Percentiles rank a stretch among this genome's conserved stretches.
Evolutionary conservation across 2,797 vertebrate species (phyloP).

Genomic region (Typhlichthys subterraneus): DNA sequence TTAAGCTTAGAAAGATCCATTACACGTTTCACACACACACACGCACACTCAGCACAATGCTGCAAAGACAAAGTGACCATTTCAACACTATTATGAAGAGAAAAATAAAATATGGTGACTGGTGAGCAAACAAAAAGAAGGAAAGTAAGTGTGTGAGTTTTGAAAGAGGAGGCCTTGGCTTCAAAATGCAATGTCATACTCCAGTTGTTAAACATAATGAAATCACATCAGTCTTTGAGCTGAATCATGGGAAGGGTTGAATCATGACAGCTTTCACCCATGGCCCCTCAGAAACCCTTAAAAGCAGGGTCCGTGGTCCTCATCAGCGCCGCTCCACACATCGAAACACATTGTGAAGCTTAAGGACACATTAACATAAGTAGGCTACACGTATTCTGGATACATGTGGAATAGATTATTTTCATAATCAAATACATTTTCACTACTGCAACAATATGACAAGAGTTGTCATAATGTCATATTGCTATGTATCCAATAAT

Average conservation of each 20-base stretch:
- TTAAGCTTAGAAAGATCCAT: conserved; percentile 39
- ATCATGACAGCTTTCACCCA: conserved; percentile 18
- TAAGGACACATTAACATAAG: too few species aligned
- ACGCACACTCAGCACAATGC: conserved; percentile 24
- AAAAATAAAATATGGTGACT: conserved; percentile 5
- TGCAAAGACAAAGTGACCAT: conserved; percentile 31
- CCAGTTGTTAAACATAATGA: conserved; percentile 33
- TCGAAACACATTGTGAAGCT: too few species aligned
- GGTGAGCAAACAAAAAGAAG: conserved; percentile 10
- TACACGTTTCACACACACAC: conserved; percentile 25
- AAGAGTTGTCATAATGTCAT: too few species aligned
- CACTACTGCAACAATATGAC: too few species aligned
- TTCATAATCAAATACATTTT: too few species aligned
- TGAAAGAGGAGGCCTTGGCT: conserved; percentile 8
- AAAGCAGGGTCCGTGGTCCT: not conserved
- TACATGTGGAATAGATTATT: too few species aligned
- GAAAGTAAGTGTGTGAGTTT: not conserved
- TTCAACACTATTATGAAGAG: conserved; percentile 20
- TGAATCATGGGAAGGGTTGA: conserved; percentile 16
- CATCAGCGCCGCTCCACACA: too few species aligned
- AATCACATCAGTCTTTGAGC: conserved; percentile 18
- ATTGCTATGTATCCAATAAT: too few species aligned
- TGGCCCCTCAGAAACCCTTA: conserved; percentile 32
- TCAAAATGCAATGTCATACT: conserved; percentile 19
- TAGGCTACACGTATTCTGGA: too few species aligned